Evolutionary conservation across 2,113 vertebrate genomes (phyloP), one percentile per base, ranked within the genome.

Genomic region (Amazona guildingii): DNA sequence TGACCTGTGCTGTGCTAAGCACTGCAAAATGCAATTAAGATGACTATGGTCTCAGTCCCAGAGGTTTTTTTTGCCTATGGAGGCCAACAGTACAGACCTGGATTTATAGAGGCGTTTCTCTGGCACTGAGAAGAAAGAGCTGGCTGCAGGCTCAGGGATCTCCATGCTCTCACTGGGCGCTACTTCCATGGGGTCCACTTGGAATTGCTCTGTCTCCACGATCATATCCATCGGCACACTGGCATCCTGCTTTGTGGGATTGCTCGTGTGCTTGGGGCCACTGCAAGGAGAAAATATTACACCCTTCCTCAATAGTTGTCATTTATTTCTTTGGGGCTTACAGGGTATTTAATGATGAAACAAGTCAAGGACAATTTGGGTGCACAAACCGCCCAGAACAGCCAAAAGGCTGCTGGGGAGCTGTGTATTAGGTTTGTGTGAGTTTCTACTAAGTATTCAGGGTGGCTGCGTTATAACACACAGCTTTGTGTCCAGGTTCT

Each of bases 91-190:
- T 4, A 95, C 98, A 85, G 54, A 98, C 98, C 98, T 98, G 97
- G 98, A 97, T 54, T 98, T 98, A 94, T 97, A 98, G 59, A 92
- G 95, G 17, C 97, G 86, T 66, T 98, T 98, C 66, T 72, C 88
- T 7, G 82, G 91, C 13, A 63, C 49, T 0, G 8, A 62, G 15
- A 79, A 16, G 19, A 9, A 0, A 0, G 61, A 61, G 48, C 70
- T 79, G 67, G 69, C 74, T n/a, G 66, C 27, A 43, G 86, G 35
- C 66, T 43, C 66, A 61, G 88, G 31, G 33, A 72, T 43, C 46
- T 95, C 93, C 68, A 48, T 52, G 46, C 27, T 67, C 85, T 92
- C 95, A 35, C 89, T 80, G 44, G 79, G 73, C 27, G 79, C 94
- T 9, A 31, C 74, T 84, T 99, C 98, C 98, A 98, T 98, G 78